Conservation (phyloP, 2,888 invertebrate genomes). For the Chrysolina americana region DNA sequence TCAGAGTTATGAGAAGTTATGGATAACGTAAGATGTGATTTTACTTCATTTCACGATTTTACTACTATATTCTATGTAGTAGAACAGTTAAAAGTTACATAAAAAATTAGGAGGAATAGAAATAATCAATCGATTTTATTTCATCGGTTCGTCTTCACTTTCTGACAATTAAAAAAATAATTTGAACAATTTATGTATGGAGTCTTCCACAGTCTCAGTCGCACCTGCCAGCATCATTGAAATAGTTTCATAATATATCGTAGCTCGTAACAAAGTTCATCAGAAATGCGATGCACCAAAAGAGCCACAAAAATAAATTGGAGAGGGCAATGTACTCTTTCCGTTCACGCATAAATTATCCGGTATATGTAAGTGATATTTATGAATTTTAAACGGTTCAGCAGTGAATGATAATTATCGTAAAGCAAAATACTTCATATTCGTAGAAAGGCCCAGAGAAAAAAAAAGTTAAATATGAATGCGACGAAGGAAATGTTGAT, state of each 20-base stretch:
- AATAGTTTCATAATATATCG: not conserved
- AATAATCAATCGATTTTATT: not conserved
- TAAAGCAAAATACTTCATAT: not conserved
- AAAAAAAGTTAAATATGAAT: too few relatives aligned
- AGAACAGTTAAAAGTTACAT: not conserved
- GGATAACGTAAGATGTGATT: not conserved
- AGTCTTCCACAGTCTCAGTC: not conserved
- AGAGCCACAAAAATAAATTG: not conserved
- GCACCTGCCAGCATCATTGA: constrained; percentile 4
- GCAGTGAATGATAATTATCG: not conserved
- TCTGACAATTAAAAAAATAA: not conserved
- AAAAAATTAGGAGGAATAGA: too few relatives aligned
- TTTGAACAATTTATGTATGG: not conserved
- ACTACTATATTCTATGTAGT: not conserved
- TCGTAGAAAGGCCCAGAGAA: too few relatives aligned
- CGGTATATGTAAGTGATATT: not conserved
- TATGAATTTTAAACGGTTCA: not conserved
- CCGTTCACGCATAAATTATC: not conserved
- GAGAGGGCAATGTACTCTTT: constrained; percentile 2
- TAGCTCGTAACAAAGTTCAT: not conserved
- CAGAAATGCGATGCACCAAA: not conserved
- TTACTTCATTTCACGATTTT: not conserved
- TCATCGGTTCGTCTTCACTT: not conserved
- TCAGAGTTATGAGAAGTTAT: not conserved
- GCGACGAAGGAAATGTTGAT: too few relatives aligned